Evolutionary conservation across 2,888 invertebrate genomes (phyloP).

Genomic region (Villa cingulata): DNA sequence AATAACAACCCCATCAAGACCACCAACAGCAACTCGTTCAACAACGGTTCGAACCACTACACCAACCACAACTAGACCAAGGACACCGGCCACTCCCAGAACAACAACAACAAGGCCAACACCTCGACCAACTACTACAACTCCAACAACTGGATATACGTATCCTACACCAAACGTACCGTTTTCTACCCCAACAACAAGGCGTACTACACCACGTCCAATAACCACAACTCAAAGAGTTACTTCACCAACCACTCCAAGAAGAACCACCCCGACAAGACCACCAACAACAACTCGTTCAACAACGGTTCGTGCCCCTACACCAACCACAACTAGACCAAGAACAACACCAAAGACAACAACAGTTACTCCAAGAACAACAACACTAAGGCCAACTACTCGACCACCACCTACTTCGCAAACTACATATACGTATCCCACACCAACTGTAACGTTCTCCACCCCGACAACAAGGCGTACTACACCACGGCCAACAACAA

Average conservation of each 20-base stretch:
- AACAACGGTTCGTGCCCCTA: too few species aligned
- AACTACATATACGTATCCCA: not conserved
- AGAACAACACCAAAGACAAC: not conserved
- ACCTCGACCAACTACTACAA: constrained; percentile 17
- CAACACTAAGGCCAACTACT: constrained; percentile 8
- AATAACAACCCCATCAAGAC: not conserved
- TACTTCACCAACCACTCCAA: constrained; percentile 8
- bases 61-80: too few species aligned
- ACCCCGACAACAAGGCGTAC: not conserved
- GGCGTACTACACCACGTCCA: constrained; percentile 1
- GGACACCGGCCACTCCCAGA: too few species aligned
- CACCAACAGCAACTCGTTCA: not conserved
- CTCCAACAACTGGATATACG: constrained; percentile 6
- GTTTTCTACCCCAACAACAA: constrained; percentile 3
- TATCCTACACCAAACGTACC: constrained; percentile 1
- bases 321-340: constrained; percentile 9
- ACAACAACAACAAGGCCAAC: constrained; percentile 19
- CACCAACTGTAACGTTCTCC: not conserved
- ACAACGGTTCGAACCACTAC: not conserved
- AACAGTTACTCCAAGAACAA: constrained; percentile 12
- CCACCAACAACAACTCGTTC: constrained; percentile 8
- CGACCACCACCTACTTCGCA: constrained; percentile 6
- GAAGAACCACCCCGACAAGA: constrained; percentile 6
- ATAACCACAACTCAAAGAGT: constrained; percentile 1
- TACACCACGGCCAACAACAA: not conserved